phyloP scores from a whole-genome alignment of 1,140 invertebrate species.

The Gryllus bimaculatus region DNA sequence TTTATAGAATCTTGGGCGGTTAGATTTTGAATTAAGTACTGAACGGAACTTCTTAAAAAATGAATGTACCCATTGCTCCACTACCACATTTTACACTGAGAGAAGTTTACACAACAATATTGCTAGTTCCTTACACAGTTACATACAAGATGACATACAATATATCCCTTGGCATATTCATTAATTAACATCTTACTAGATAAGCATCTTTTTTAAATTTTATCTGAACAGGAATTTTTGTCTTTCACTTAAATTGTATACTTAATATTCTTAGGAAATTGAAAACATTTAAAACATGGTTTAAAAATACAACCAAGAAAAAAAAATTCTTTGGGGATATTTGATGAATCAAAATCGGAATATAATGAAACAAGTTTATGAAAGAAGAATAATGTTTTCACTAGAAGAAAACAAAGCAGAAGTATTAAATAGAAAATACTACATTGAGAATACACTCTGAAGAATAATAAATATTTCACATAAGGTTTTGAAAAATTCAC shows the following conservation, averaged over 20 bases:
- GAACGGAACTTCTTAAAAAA: neutral
- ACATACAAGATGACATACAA: neutral
- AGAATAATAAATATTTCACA: too few species aligned
- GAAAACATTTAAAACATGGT: too few species aligned
- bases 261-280: too few species aligned
- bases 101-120: slow-evolving; percentile 2
- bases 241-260: neutral
- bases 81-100: neutral
- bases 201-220: neutral
- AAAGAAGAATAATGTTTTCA: too few species aligned
- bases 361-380: too few species aligned
- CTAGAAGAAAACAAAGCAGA: too few species aligned
- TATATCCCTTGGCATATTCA: neutral
- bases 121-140: neutral
- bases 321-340: too few species aligned
- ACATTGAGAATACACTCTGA: too few species aligned
- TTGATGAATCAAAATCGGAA: too few species aligned
- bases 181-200: neutral
- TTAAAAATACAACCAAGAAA: too few species aligned
- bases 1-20: neutral
- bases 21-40: neutral
- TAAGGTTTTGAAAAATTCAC: too few species aligned
- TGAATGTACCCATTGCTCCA: neutral
- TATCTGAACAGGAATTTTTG: neutral
- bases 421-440: too few species aligned